Base-by-base conservation (phyloP, 2,797 vertebrate genomes). In the Parauchenoglanis punctatus region DNA sequence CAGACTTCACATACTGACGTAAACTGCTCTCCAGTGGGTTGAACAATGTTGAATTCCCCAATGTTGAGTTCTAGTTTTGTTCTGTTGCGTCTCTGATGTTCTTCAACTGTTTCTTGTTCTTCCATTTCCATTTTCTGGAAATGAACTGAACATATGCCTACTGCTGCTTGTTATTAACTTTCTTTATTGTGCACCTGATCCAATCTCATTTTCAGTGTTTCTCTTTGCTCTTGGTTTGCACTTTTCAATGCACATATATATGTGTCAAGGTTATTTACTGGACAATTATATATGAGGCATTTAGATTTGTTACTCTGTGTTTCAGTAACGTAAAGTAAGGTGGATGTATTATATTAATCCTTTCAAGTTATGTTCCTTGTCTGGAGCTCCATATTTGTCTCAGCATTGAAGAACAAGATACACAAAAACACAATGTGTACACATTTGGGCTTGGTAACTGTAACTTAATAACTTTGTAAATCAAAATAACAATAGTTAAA, bases 141-240 rank as follows among this genome's bases (percentile, higher is more conserved):
- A 40, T 70, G n/a, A 58, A 58, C 49, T 49, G 31, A 84, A 65
- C 23, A 6, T 28, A 70, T 84, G 72, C 56, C 61, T 78, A 54
- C 10, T 75, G 25, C 46, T 87, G 61, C 67, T 58, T 68, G 23
- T 56, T 77, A 87, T 84, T 87, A 31, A 73, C 56, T 82, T 73
- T 28, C 44, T 87, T 80, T 44, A 84, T 84, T 35, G 52, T 80
- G 73, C 13, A 11, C 44, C 80, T 83, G 54, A 58, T 84, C 35
- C 52, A 68, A 67, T 63, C 46, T 28, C 31, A 59, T 84, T 70
- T 84, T 80, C 86, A 59, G 17, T 3, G 2, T 59, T 59, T 61
- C 35, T 2, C 7, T 61, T 81, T 87, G 73, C 68, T 84, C 52
- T 68, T 20, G 23, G 28, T n/a, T 76, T 67, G 72, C 54, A 46